Base-by-base conservation (phyloP, 2,797 vertebrate species). In the Spinibarbus caldwelli region DNA sequence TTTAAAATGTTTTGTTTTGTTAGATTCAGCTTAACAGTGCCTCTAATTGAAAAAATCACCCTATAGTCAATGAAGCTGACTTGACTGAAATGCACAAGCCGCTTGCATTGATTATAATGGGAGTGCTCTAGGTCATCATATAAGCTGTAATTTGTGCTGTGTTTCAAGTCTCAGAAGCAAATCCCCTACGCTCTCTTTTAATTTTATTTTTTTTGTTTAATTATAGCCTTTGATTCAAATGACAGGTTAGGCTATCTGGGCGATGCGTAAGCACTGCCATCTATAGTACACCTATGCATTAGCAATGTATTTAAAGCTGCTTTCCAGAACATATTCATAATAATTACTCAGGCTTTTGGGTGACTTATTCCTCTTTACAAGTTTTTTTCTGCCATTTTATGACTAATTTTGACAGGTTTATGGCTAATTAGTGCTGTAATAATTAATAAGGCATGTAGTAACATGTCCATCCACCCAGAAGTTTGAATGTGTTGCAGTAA, bases 181-280 rank as follows among this genome's bases (percentile, higher is more conserved):
- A 95, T 95, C 92, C 96, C 94, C 94, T 43, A 76, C 94, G 95
- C 95, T 93, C 96, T 96, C 96, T 96, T 97, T 97, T 95, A 95
- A 96, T 96, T 38, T 38, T 34, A 97, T 97, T 97, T 97, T 96
- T 96, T 96, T 96, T 96, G 97, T 96, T 96, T 97, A 98, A 98
- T 98, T 97, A 97, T 95, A 97, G 94, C 95, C 95, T 96, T 95
- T 95, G 93, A 94, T 96, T 97, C 93, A 97, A 98, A 98, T 98
- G 96, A 97, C 96, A 97, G 96, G 94, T 95, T 97, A 94, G 93
- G 91, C 95, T 96, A 97, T 97, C 96, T 97, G 97, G 95, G 95
- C 95, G 94, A 95, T 96, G 94, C 95, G 93, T 97, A 97, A 98
- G 94, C 96, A 94, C 94, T 96, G 95, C 96, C 96, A 97, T 97